A percentile compares a stretch with the other conserved stretches of the same genome.
Conservation (phyloP, 2,113 vertebrate genomes). For the Hystrix brachyura region DNA sequence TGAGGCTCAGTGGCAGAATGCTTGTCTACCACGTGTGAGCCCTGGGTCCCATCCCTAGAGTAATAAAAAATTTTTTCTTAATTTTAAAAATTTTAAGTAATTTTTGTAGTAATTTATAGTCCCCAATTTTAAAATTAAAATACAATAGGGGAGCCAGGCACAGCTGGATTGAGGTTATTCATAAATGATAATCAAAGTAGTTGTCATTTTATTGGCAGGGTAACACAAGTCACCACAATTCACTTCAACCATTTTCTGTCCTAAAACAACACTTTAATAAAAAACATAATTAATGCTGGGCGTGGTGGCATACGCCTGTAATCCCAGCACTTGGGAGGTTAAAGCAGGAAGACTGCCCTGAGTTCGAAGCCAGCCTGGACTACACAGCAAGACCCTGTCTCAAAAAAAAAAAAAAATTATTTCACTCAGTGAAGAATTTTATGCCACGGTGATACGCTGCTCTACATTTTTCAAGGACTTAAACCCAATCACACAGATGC, state of each 20-base stretch:
- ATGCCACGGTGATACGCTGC: not conserved
- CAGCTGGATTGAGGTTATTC: not conserved
- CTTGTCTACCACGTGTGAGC: not conserved
- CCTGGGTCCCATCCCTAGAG: not conserved
- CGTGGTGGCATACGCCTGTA: too few species aligned
- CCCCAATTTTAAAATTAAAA: conserved; percentile 22
- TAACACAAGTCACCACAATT: conserved; percentile 25
- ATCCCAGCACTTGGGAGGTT: too few species aligned
- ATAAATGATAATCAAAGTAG: conserved; percentile 37
- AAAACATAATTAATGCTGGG: not conserved
- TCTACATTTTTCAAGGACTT: conserved; percentile 31
- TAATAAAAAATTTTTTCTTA: not conserved
- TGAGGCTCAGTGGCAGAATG: not conserved
- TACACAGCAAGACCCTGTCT: too few species aligned
- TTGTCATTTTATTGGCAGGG: conserved; percentile 49
- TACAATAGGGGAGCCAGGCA: not conserved
- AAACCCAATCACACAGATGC: not conserved
- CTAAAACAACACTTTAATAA: conserved; percentile 59
- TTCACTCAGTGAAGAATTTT: conserved; percentile 49
- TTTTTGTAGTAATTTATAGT: conserved; percentile 17
- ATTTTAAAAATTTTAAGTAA: not conserved
- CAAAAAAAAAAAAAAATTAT: conserved; percentile 54
- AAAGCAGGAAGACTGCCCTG: too few species aligned
- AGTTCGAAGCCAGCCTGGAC: too few species aligned
- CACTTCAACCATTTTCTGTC: conserved; percentile 41